Evolutionary conservation across 2,113 vertebrate genomes (phyloP).

Genomic region (Eulacestoma nigropectus): DNA sequence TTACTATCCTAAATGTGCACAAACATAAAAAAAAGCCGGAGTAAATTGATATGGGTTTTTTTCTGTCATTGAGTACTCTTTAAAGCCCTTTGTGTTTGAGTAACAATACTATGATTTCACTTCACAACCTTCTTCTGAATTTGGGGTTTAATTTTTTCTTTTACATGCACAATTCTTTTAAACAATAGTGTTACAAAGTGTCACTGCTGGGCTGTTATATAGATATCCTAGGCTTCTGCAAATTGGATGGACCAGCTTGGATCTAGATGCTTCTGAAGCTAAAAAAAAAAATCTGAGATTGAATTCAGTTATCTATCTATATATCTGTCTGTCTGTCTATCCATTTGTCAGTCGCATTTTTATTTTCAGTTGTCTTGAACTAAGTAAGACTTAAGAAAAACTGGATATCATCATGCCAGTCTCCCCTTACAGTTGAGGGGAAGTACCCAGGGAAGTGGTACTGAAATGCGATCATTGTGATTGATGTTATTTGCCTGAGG

Average conservation of each 20-base stretch:
- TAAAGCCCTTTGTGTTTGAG: neutral
- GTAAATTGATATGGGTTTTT: neutral
- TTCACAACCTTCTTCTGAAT: neutral
- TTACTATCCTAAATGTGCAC: neutral
- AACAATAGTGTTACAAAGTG: neutral
- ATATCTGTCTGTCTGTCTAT: too few species aligned
- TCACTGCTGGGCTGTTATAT: neutral
- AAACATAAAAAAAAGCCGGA: neutral
- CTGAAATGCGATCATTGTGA: neutral
- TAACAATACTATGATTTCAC: neutral
- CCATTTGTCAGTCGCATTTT: neutral
- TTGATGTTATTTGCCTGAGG: neutral
- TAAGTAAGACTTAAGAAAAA: neutral
- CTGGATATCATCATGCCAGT: neutral
- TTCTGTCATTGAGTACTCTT: neutral
- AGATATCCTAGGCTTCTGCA: neutral
- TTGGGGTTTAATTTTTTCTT: neutral
- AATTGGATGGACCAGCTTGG: neutral
- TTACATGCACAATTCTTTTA: neutral
- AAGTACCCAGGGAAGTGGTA: neutral
- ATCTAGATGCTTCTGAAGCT: neutral
- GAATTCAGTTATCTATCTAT: neutral
- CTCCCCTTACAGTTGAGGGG: accelerated
- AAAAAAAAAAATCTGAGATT: neutral
- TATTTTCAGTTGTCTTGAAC: neutral